Conservation (phyloP, 1,140 invertebrate genomes). For the Anastrepha ludens region DNA sequence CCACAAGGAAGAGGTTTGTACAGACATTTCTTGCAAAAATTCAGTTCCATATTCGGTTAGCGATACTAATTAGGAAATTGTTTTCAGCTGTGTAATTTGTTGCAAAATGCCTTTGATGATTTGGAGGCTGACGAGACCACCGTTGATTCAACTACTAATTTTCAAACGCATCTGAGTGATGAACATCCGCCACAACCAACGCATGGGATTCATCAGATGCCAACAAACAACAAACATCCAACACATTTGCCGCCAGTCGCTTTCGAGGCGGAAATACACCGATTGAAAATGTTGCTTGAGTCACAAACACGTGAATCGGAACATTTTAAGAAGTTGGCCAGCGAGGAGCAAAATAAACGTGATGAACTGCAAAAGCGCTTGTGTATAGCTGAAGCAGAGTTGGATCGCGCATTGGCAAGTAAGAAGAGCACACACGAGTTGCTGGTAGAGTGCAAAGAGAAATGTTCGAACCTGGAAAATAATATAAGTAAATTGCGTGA, state of each 20-base stretch:
- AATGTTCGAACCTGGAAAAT: conserved; percentile 68
- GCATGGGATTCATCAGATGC: conserved; percentile 18
- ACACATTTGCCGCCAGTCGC: background rate
- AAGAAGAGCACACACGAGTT: conserved; percentile 76
- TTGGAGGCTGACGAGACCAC: conserved; percentile 77
- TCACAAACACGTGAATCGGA: conserved; percentile 64
- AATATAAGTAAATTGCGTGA: conserved; percentile 64
- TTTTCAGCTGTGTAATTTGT: conserved; percentile 74
- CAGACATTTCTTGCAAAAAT: background rate
- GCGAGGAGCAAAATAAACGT: conserved; percentile 65
- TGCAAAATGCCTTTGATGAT: conserved; percentile 78
- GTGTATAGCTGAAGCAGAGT: conserved; percentile 75
- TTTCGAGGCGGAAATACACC: conserved; percentile 61
- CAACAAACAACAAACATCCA: conserved; percentile 35
- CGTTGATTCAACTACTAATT: conserved; percentile 67
- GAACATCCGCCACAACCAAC: background rate
- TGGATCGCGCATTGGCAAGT: conserved; percentile 75
- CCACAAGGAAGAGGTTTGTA: conserved; percentile 76
- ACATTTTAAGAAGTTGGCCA: conserved; percentile 60
- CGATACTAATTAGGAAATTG: background rate
- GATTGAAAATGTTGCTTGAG: conserved; percentile 65
- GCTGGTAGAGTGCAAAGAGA: conserved; percentile 73
- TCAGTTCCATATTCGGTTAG: background rate
- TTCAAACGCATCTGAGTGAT: conserved; percentile 62
- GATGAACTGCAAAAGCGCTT: conserved; percentile 74